Conservation (phyloP, 2,888 invertebrate genomes). For the Drosophila mercatorum region DNA sequence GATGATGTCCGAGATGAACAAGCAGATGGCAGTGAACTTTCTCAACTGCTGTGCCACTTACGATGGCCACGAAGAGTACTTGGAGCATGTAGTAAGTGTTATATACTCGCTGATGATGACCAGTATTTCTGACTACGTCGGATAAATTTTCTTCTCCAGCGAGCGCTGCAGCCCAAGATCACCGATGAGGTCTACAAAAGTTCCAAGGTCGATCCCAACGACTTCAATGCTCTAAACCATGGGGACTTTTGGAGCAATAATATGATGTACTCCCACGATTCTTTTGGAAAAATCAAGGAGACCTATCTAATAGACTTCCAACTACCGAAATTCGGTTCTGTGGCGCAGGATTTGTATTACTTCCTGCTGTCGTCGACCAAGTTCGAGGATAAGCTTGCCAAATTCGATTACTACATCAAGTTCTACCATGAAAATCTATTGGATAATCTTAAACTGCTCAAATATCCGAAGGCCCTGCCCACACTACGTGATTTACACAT, state of each 20-base stretch:
- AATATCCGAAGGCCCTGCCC: conserved; percentile 75
- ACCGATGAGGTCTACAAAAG: conserved; percentile 51
- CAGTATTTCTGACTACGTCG: no score
- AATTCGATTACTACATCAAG: conserved; percentile 81
- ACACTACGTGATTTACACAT: conserved; percentile 71
- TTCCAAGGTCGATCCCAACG: conserved; percentile 42
- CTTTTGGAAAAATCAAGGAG: conserved; percentile 64
- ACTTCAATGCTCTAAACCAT: conserved; percentile 76
- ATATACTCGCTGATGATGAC: no score
- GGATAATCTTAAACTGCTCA: conserved; percentile 68
- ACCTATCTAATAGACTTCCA: conserved; percentile 80
- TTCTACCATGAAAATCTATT: conserved; percentile 78
- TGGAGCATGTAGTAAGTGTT: conserved; percentile 63
- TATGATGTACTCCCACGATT: conserved; percentile 76
- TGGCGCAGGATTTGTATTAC: conserved; percentile 77
- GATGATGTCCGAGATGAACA: conserved; percentile 34
- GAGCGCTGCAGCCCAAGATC: conserved; percentile 30
- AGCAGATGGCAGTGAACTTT: conserved; percentile 24
- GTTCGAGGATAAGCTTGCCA: conserved; percentile 73
- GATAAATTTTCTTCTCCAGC: conserved; percentile 23
- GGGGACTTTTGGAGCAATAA: conserved; percentile 80
- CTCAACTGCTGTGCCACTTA: conserved; percentile 44
- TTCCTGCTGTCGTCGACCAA: conserved; percentile 79
- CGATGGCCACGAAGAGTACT: conserved; percentile 51
- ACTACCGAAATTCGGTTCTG: conserved; percentile 70